phyloP scores from a whole-genome alignment of 2,797 vertebrate genomes.

The Platalea minor region DNA sequence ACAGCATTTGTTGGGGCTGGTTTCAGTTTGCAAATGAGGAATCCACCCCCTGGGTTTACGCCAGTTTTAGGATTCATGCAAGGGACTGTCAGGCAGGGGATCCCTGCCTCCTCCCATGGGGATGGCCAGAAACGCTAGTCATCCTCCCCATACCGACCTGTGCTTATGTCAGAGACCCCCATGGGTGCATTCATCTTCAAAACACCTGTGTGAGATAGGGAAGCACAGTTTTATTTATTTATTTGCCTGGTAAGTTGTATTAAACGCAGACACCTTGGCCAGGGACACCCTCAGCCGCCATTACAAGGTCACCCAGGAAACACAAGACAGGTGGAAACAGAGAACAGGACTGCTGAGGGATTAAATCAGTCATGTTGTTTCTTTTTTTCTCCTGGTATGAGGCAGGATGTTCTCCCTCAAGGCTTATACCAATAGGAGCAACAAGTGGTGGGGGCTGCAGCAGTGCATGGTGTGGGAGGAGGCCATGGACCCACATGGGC shows the following conservation, averaged over 20 bases:
- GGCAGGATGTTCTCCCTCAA: neutral
- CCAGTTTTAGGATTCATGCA: neutral
- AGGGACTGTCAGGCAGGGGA: fast-evolving
- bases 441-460: neutral
- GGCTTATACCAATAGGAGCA: fast-evolving
- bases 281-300: fast-evolving
- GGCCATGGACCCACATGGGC: fast-evolving
- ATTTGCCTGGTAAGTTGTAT: neutral
- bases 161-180: no score
- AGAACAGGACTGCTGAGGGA: neutral
- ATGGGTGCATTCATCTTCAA: fast-evolving
- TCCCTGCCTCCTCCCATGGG: neutral
- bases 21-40: neutral
- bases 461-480: neutral
- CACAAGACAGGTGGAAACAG: fast-evolving
- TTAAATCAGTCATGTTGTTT: neutral
- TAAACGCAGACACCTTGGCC: fast-evolving
- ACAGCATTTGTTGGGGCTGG: neutral
- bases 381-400: neutral
- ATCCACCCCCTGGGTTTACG: neutral
- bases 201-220: neutral
- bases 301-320: neutral
- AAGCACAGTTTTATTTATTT: neutral
- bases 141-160: fast-evolving
- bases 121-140: neutral